Percentiles rank a stretch among this genome's conserved stretches.
phyloP scores from a whole-genome alignment of 2,888 invertebrate species.

The Drosophila eohydei region DNA sequence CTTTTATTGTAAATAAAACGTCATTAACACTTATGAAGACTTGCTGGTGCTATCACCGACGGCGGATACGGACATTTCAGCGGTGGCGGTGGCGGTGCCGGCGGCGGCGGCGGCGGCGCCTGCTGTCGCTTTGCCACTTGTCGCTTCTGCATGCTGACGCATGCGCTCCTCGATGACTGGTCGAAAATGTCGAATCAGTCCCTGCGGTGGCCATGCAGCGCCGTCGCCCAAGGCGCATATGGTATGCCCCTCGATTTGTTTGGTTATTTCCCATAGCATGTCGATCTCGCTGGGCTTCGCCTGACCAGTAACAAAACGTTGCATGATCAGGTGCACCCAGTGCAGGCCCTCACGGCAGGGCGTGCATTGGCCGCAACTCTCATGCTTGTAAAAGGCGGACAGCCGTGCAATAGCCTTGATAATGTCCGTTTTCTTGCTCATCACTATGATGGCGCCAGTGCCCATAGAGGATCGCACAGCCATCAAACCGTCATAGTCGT shows the following conservation, averaged over 20 bases:
- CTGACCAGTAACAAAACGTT: slow-evolving; percentile 92
- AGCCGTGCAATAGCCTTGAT: slow-evolving; percentile 97
- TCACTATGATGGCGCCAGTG: slow-evolving; percentile 98
- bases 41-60: background rate
- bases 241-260: slow-evolving; percentile 99
- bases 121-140: slow-evolving; percentile 27
- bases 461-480: slow-evolving; percentile 96
- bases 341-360: slow-evolving; percentile 98
- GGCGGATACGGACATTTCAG: too few species aligned
- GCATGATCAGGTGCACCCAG: slow-evolving; percentile 96
- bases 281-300: slow-evolving; percentile 97
- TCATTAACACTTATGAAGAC: slow-evolving; percentile 15
- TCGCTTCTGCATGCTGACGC: slow-evolving; percentile 84
- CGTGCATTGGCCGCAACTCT: slow-evolving; percentile 99
- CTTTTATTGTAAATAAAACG: slow-evolving; percentile 33
- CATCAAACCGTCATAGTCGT: slow-evolving; percentile 98
- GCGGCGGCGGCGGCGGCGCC: slow-evolving; percentile 2
- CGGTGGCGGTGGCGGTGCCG: too few species aligned
- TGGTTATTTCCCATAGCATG: slow-evolving; percentile 98
- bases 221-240: slow-evolving; percentile 99
- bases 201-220: slow-evolving; percentile 99
- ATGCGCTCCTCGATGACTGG: slow-evolving; percentile 95
- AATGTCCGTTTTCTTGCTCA: slow-evolving; percentile 98
- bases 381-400: slow-evolving; percentile 98
- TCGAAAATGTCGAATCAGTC: slow-evolving; percentile 97